Evolutionary conservation across 1,140 invertebrate genomes (phyloP), one percentile per base, ranked within the genome.

Genomic region (Leptopilina boulardi): DNA sequence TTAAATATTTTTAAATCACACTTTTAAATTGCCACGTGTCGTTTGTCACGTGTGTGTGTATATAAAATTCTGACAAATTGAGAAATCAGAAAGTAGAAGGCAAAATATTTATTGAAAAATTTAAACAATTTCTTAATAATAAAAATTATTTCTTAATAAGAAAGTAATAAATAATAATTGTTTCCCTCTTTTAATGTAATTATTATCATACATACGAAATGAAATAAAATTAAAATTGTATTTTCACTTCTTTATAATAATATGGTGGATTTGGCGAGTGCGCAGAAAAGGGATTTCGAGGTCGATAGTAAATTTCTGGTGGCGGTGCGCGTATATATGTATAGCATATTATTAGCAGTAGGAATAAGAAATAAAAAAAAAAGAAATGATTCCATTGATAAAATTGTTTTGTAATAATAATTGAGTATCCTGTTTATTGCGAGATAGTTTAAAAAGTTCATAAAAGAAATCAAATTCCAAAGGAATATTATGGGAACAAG

Each of bases 401-500:
- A 11, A 59, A 59, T 59, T 59, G 11, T 21, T 54, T 54, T 18
- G 18, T 10, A 54, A 19, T 19, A 54, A 54, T 18, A 54, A 21
- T 54, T 15, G 47, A 54, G 51, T 10, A 19, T 54, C 21, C 47
- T 6, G 8, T 54, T 15, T n/a, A 54, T 21, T 5, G 18, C 2
- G 47, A 18, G 30, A 73, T 13, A 72, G 34, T 38, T 72, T 18
- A 3, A 8, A 76, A 21, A 15, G 0, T 15, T 11, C 2, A 18
- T 13, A 70, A n/a, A 5, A 54, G 23, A 70, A 11, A 8, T 59
- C 18, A 21, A 21, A 75, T 34, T 44, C n/a, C n/a, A 78, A 51
- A 78, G 71, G 44, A 80, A 81, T 84, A 85, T 86, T 86, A 85
- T 86, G 85, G 78, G 80, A 84, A 81, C 54, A 79, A 78, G 5